Conservation (phyloP, 2,888 invertebrate species). For the Erebia ligea region DNA sequence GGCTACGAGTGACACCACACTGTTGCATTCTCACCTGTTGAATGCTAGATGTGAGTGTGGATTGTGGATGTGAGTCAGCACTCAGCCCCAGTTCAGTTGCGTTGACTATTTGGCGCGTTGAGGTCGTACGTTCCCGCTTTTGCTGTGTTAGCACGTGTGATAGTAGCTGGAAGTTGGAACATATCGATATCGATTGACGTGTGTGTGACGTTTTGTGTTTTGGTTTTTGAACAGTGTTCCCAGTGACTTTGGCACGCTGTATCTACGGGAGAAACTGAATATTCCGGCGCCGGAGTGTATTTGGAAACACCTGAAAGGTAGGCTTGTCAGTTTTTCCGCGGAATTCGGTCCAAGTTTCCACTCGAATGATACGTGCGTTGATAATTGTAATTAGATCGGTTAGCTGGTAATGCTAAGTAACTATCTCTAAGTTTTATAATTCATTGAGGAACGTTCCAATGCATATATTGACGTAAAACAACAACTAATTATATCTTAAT, state of each 20-base stretch:
- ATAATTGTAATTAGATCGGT: conserved; percentile 16
- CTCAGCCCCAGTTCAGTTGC: conserved; percentile 70
- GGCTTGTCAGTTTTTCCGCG: conserved; percentile 44
- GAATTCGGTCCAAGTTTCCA: conserved; percentile 66
- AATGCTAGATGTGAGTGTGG: conserved; percentile 62
- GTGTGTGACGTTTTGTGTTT: conserved; percentile 42
- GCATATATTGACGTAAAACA: background rate
- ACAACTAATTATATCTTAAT: background rate
- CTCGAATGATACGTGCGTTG: conserved; percentile 26
- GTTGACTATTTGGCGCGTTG: conserved; percentile 74
- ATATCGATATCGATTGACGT: conserved; percentile 59
- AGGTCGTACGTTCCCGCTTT: conserved; percentile 58
- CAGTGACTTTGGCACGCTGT: conserved; percentile 66
- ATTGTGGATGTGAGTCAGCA: conserved; percentile 61
- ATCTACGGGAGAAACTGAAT: conserved; percentile 72
- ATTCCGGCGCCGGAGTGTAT: conserved; percentile 69
- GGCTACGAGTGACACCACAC: conserved; percentile 71
- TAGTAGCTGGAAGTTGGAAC: conserved; percentile 57
- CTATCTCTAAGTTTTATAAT: background rate
- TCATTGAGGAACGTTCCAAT: background rate
- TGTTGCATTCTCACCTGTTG: conserved; percentile 79
- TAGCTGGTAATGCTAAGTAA: background rate
- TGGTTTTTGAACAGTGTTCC: conserved; percentile 57
- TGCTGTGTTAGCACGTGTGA: conserved; percentile 50
- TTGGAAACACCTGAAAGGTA: conserved; percentile 80